A percentile compares a stretch with the other conserved stretches of the same genome.
These are phyloP conservation scores for Ooceraea biroi DNA, from an alignment of 1,140 invertebrate species.

Conservation along the genomic window DNA sequence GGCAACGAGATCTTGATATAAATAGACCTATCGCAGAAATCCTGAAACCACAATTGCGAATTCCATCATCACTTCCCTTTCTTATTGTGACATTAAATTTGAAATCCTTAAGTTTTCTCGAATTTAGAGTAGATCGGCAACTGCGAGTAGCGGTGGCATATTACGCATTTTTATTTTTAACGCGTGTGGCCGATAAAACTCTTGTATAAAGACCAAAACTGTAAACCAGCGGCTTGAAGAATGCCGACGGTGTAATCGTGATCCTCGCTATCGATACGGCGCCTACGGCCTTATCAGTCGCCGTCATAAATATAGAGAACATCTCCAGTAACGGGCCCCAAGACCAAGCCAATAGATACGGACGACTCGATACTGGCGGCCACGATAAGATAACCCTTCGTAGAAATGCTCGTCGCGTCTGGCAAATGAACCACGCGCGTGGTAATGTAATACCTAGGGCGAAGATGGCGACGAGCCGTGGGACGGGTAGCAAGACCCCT, in stretches of 20 bases:
- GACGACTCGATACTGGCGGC: slow-evolving; percentile 47
- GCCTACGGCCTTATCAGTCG: slow-evolving; percentile 8
- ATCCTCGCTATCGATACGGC: slow-evolving; percentile 33
- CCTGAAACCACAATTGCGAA: background rate
- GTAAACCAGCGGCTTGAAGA: background rate
- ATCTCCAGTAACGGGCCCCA: slow-evolving; percentile 38
- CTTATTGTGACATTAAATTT: background rate
- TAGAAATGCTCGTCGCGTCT: slow-evolving; percentile 61
- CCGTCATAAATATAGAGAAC: slow-evolving; percentile 42
- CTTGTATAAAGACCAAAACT: background rate
- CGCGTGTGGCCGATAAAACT: slow-evolving; percentile 26
- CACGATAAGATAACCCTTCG: slow-evolving; percentile 55
- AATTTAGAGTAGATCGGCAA: background rate
- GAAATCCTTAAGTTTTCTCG: background rate
- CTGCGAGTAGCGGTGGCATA: background rate
- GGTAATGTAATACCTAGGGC: slow-evolving; percentile 53
- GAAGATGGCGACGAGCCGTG: slow-evolving; percentile 33
- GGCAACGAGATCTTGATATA: slow-evolving; percentile 18
- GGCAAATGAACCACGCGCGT: slow-evolving; percentile 61
- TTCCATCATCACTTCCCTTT: background rate
- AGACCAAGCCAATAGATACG: slow-evolving; percentile 43
- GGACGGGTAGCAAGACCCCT: slow-evolving; percentile 14
- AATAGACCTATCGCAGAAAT: background rate
- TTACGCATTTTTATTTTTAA: slow-evolving; percentile 16
- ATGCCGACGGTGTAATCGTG: slow-evolving; percentile 8